Percentiles rank a stretch among this genome's conserved stretches.
Evolutionary conservation across 2,113 vertebrate species (phyloP).

Genomic region (Sprattus sprattus): DNA sequence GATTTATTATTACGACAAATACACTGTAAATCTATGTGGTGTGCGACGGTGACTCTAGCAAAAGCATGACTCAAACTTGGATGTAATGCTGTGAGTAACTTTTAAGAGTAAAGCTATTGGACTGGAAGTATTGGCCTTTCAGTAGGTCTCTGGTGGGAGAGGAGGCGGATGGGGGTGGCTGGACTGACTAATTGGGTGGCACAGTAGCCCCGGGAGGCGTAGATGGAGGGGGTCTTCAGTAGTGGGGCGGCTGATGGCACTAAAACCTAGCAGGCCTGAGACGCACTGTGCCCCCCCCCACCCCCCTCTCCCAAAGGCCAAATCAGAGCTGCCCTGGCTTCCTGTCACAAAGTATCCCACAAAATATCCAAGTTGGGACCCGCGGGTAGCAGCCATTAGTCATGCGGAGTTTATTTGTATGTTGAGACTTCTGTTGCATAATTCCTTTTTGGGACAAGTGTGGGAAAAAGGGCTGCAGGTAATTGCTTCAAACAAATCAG

Average conservation of each 20-base stretch:
- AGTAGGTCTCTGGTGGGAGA: constrained; percentile 28
- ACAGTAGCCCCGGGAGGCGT: constrained; percentile 17
- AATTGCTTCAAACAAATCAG: constrained; percentile 12
- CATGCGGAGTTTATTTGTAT: constrained; percentile 43
- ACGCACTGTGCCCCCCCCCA: constrained; percentile 31
- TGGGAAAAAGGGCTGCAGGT: constrained; percentile 25
- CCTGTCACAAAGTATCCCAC: constrained; percentile 42
- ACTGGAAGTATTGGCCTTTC: constrained; percentile 45
- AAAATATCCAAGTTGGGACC: constrained; percentile 18
- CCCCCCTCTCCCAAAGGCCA: constrained; percentile 32
- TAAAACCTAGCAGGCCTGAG: constrained; percentile 45
- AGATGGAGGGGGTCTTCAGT: constrained; percentile 22
- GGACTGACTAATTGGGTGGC: constrained; percentile 37
- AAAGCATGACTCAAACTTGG: constrained; percentile 39
- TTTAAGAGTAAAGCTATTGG: constrained; percentile 48
- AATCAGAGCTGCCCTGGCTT: constrained; percentile 51
- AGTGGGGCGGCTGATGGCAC: constrained; percentile 37
- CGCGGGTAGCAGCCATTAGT: constrained; percentile 50
- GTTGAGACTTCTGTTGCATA: constrained; percentile 35
- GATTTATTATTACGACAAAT: not conserved
- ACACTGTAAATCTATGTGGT: not conserved
- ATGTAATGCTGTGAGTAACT: constrained; percentile 30
- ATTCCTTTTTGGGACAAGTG: constrained; percentile 32
- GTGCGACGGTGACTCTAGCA: not conserved
- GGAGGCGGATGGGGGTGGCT: not conserved